Evolutionary conservation across 1,140 invertebrate species (phyloP).

Genomic region (Lycorma delicatula): DNA sequence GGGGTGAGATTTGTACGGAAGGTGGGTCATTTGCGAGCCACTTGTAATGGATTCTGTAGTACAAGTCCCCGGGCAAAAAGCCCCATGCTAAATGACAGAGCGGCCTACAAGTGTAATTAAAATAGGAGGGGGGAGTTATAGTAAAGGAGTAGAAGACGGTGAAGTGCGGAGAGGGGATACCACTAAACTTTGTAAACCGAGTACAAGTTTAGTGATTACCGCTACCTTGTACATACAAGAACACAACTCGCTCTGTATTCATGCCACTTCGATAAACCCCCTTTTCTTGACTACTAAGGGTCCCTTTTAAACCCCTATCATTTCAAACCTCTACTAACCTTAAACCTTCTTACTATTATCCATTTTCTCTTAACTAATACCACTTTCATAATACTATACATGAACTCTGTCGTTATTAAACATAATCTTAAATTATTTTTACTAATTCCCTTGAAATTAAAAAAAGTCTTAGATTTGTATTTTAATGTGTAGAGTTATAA

Average conservation of each 20-base stretch:
- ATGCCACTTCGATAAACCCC: not conserved
- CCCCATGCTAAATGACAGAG: conserved; percentile 4
- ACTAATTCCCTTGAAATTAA: too few relatives aligned
- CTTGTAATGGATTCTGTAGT: conserved; percentile 5
- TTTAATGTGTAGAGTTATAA: too few relatives aligned
- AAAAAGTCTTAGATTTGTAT: too few relatives aligned
- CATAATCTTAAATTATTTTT: too few relatives aligned
- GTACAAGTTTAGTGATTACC: conserved; percentile 3
- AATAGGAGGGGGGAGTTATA: not conserved
- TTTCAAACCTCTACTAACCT: too few relatives aligned
- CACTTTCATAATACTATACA: too few relatives aligned
- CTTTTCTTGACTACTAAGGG: too few relatives aligned
- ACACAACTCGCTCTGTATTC: not conserved
- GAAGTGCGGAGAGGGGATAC: not conserved
- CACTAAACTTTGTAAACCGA: conserved; percentile 2
- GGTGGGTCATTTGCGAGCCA: conserved; percentile 1
- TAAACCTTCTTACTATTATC: too few relatives aligned
- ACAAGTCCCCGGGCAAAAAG: conserved; percentile 2
- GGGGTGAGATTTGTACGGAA: not conserved
- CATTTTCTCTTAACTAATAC: too few relatives aligned
- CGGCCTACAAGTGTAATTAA: conserved; percentile 5
- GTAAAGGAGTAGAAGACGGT: not conserved
- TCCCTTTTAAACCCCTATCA: too few relatives aligned
- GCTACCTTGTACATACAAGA: conserved; percentile 1
- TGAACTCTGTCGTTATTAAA: too few relatives aligned